Evolutionary conservation across 2,113 vertebrate genomes (phyloP), one percentile per base, ranked within the genome.

Genomic region (Oncorhynchus nerka): DNA sequence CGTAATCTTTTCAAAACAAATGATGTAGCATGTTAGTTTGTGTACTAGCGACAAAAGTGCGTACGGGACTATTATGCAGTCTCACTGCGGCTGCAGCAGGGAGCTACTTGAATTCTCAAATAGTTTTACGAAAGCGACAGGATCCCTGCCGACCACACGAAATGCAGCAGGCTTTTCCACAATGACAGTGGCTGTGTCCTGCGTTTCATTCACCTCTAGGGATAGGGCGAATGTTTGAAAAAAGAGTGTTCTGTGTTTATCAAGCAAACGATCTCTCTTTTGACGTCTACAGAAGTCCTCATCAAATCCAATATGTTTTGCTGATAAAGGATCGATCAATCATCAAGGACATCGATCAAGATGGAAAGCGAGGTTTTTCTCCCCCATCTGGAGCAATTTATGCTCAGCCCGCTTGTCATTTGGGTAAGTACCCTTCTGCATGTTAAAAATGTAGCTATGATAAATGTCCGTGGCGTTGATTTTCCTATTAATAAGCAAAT

Each of bases 331-430:
- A 7, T 22, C 76, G 32, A 64, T 1, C 39, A 45, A 45, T 55
- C 20, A 22, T 68, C 67, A 70, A 49, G 12, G 51, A 34, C 15
- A 34, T 57, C 8, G 65, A 48, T 39, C 26, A 85, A 39, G 77
- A 93, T 93, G 92, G 91, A 92, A 45, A 85, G 69, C 51, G 85
- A 81, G 75, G 87, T 84, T 71, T 84, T 90, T 49, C 80, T 83
- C 34, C 78, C 86, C 34, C 65, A 73, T 16, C 76, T 91, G 83
- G 88, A 92, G 75, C 85, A 90, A 55, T 92, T 93, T 75, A 91
- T 93, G 91, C 83, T 85, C 73, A 91, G 88, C 66, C 89, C 92
- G 15, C 92, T 93, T 71, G 91, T 92, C 89, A 90, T 89, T 55
- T 93, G 92, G 92, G 92, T 93, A 77, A 84, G 92, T 68, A 64